Evolutionary conservation across 64 coral and sea anemone genomes (phyloP).

Genomic region (Stichodactyla helianthus): DNA sequence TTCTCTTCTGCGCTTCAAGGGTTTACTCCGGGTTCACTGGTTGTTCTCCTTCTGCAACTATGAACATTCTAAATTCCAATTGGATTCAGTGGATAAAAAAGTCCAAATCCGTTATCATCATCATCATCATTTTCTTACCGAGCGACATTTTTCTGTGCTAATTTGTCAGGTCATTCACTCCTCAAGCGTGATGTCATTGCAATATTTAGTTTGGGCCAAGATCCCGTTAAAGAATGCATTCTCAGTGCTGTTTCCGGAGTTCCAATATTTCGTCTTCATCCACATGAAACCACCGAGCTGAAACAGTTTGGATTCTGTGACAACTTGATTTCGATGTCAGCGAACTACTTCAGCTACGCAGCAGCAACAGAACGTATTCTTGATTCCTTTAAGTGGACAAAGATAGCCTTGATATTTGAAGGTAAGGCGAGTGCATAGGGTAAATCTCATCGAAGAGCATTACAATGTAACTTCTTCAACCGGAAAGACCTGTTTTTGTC

Average conservation of each 20-base stretch:
- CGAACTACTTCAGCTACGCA: slow-evolving; percentile 13
- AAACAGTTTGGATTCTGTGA: not conserved
- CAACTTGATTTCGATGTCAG: not conserved
- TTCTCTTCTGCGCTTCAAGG: too few species aligned
- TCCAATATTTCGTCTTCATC: slow-evolving; percentile 23
- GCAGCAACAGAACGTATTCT: slow-evolving; percentile 18
- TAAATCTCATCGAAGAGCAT: too few species aligned
- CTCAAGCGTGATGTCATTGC: slow-evolving; percentile 1
- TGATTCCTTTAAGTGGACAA: slow-evolving; percentile 10
- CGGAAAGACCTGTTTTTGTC: too few species aligned
- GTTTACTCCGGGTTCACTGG: too few species aligned
- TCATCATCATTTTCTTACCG: too few species aligned
- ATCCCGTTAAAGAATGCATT: not conserved
- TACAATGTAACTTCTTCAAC: too few species aligned
- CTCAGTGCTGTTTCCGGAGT: slow-evolving; percentile 2
- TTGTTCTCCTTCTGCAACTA: too few species aligned
- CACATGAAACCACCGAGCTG: not conserved
- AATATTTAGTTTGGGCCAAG: not conserved
- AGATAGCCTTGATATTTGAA: slow-evolving; percentile 3
- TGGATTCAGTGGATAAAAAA: too few species aligned
- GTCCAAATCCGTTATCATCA: too few species aligned
- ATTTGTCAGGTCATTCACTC: not conserved
- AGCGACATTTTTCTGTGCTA: not conserved
- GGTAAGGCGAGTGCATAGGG: not conserved
- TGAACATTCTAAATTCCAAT: too few species aligned